Percentiles rank a stretch among this genome's conserved stretches.
Evolutionary conservation across 2,113 vertebrate species (phyloP).

Genomic region (Carollia perspicillata): DNA sequence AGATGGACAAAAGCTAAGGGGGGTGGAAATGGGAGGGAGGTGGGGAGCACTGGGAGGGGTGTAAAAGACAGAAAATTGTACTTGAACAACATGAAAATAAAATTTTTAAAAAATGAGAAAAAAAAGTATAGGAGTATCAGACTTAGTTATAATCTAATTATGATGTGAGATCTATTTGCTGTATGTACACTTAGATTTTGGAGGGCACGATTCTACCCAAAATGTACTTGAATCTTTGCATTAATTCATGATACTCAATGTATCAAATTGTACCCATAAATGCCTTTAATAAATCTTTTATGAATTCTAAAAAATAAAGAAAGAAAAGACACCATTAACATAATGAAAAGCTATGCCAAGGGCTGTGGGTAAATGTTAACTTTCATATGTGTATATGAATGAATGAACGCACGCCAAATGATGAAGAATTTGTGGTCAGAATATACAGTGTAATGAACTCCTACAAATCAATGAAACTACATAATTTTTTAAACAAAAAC

Average conservation of each 20-base stretch:
- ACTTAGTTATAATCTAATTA: not conserved
- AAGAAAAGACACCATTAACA: not conserved
- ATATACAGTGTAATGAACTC: not conserved
- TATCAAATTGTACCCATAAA: not conserved
- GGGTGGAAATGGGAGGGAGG: no score
- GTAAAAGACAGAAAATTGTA: no score
- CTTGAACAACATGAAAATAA: no score
- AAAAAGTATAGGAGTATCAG: not conserved
- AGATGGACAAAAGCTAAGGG: no score
- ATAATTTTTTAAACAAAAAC: not conserved
- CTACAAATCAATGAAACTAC: not conserved
- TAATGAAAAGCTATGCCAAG: not conserved
- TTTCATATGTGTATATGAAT: not conserved
- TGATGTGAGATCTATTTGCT: not conserved
- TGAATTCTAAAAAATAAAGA: no score
- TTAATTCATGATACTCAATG: constrained; percentile 7
- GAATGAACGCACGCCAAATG: not conserved
- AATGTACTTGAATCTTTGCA: not conserved
- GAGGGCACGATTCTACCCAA: not conserved
- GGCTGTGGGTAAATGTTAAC: not conserved
- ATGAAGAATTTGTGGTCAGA: not conserved
- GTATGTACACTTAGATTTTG: not conserved
- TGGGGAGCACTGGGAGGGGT: no score
- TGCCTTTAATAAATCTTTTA: constrained; percentile 16
- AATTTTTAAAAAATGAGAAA: no score